phyloP scores from a whole-genome alignment of 2,113 vertebrate species.

The Parus major region DNA sequence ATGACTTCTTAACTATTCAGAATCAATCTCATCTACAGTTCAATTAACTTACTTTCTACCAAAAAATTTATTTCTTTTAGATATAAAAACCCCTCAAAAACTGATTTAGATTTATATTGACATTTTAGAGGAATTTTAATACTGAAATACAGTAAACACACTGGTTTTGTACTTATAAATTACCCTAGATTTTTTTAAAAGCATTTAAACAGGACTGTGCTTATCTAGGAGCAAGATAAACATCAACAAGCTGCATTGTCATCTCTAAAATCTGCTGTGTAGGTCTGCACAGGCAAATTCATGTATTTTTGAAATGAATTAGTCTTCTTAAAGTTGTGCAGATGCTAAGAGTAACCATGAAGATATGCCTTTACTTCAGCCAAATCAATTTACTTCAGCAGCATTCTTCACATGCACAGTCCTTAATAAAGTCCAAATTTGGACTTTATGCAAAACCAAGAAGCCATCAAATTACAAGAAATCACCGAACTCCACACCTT shows the following conservation, averaged over 20 bases:
- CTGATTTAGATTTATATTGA: neutral
- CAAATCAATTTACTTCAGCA: neutral
- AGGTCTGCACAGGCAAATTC: neutral
- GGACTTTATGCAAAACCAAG: neutral
- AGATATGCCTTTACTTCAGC: neutral
- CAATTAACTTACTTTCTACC: neutral
- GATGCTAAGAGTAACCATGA: neutral
- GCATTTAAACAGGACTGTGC: neutral
- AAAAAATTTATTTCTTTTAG: neutral
- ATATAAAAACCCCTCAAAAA: neutral
- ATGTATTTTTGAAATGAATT: neutral
- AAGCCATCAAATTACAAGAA: neutral
- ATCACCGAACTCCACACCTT: neutral
- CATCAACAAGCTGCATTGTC: neutral
- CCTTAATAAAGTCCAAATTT: neutral
- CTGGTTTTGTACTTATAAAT: neutral
- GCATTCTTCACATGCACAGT: neutral
- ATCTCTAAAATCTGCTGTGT: neutral
- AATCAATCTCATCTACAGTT: neutral
- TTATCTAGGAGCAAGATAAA: neutral
- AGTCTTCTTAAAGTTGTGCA: neutral
- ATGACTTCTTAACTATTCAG: neutral
- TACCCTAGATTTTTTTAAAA: neutral
- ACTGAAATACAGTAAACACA: neutral
- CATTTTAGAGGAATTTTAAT: neutral